These are phyloP conservation scores for Gerosis bhagava DNA, from an alignment of 2,888 invertebrate genomes.

Conservation along the genomic window DNA sequence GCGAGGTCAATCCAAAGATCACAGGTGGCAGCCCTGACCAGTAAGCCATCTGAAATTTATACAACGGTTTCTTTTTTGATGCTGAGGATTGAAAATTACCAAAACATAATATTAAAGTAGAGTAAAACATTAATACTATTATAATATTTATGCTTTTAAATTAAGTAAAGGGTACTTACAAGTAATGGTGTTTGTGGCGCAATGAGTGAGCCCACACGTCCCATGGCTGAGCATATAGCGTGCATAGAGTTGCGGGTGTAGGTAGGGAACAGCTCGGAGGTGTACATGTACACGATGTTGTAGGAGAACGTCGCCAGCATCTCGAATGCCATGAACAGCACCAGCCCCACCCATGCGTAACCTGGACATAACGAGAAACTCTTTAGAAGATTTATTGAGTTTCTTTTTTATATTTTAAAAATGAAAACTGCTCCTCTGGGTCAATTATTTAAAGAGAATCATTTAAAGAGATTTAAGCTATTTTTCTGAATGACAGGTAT, in stretches of 20 bases:
- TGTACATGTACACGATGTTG: slow-evolving; percentile 86
- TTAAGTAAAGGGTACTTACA: slow-evolving; percentile 71
- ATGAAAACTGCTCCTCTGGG: too few species aligned
- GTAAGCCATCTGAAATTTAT: slow-evolving; percentile 66
- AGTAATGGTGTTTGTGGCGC: slow-evolving; percentile 88
- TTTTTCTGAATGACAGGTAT: too few species aligned
- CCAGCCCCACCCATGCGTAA: slow-evolving; percentile 62
- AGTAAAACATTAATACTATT: too few species aligned
- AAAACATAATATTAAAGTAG: too few species aligned
- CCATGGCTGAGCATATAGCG: slow-evolving; percentile 86
- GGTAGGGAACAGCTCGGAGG: slow-evolving; percentile 89
- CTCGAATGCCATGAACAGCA: slow-evolving; percentile 84
- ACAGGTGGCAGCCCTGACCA: slow-evolving; percentile 73
- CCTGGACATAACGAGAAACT: slow-evolving; percentile 41
- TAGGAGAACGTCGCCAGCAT: slow-evolving; percentile 86
- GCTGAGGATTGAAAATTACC: too few species aligned
- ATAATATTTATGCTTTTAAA: too few species aligned
- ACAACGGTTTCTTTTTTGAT: too few species aligned
- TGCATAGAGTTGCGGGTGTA: slow-evolving; percentile 86
- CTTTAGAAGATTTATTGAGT: not conserved
- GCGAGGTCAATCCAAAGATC: slow-evolving; percentile 72
- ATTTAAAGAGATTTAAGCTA: too few species aligned
- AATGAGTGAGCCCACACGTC: slow-evolving; percentile 86
- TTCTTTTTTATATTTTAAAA: too few species aligned
- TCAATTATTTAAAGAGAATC: too few species aligned